Evolutionary conservation across 2,797 vertebrate species (phyloP), one percentile per base, ranked within the genome.

Genomic region (Thripadectes ignobilis): DNA sequence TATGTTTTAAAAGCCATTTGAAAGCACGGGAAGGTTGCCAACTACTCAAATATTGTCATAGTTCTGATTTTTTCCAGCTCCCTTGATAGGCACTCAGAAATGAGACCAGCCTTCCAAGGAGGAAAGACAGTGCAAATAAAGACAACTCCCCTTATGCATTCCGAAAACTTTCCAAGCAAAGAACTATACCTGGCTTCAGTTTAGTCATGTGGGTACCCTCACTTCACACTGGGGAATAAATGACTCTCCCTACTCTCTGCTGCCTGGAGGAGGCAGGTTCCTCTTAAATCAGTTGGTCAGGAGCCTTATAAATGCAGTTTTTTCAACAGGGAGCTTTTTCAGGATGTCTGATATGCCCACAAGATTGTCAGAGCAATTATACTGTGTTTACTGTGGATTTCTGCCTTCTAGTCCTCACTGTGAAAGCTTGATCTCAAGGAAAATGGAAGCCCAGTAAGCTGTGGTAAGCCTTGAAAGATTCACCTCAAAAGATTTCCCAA

Each of bases 1-100:
- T 67, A 38, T 48, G 48, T 66, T 93, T 86, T 76, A 84, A 94
- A 92, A 84, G 79, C 62, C 59, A 55, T 75, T 78, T 61, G 89
- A 92, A 94, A 94, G 82, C 39, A 57, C 14, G 48, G 66, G 91
- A 92, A 84, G 17, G 11, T 67, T 92, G 87, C 76, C 88, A 94
- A 63, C 73, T 95, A 66, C 88, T 92, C 62, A 92, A 88, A 79
- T 73, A 88, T 65, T 93, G 82, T 90, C 76, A 43, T 30, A 73
- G 73, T 43, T 93, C 34, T 90, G 85, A 76, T 55, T 93, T 95
- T 83, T 57, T 86, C 69, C 89, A 86, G 59, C 21, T 92, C 23
- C 62, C 39, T 41, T 76, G 45, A 76, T 59, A 86, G 14, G 23
- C 46, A 66, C 21, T 59, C 69, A 91, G 85, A 91, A 80, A 75